Conservation (phyloP, 2,888 invertebrate genomes). For the Melangyna quadrimaculata region DNA sequence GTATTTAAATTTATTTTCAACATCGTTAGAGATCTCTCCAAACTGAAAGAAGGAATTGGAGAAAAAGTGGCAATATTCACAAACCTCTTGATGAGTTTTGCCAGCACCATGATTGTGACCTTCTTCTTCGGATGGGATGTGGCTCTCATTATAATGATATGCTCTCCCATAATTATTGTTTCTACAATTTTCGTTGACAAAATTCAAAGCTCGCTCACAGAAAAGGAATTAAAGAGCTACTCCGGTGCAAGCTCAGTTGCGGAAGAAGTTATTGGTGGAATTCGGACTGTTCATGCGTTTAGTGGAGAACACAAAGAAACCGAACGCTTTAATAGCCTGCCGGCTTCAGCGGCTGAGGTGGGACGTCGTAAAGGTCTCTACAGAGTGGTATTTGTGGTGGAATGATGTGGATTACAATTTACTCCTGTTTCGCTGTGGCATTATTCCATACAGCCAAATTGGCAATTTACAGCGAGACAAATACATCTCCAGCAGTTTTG, state of each 20-base stretch:
- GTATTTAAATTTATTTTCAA: neutral
- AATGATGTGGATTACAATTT: constrained; percentile 89
- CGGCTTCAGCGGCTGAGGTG: constrained; percentile 84
- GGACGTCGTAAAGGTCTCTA: constrained; percentile 85
- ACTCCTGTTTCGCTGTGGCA: constrained; percentile 87
- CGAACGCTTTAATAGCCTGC: constrained; percentile 82
- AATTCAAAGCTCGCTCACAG: constrained; percentile 85
- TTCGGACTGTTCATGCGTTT: constrained; percentile 90
- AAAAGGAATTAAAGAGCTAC: constrained; percentile 87
- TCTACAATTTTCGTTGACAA: constrained; percentile 89
- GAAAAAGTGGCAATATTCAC: constrained; percentile 90
- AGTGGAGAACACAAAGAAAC: constrained; percentile 89
- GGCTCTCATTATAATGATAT: constrained; percentile 89
- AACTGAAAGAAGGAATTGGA: constrained; percentile 91
- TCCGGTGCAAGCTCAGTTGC: constrained; percentile 89
- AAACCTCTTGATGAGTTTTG: constrained; percentile 87
- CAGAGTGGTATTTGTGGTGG: constrained; percentile 86
- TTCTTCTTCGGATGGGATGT: constrained; percentile 92
- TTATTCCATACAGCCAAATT: constrained; percentile 91
- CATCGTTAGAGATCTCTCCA: constrained; percentile 85
- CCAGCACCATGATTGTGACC: constrained; percentile 87
- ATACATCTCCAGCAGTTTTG: constrained; percentile 85
- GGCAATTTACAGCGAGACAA: constrained; percentile 84
- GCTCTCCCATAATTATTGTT: constrained; percentile 88
- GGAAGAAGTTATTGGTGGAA: constrained; percentile 88